Percentiles rank a stretch among this genome's conserved stretches.
Conservation (phyloP, 2,888 invertebrate genomes). For the Eilema griseolum region DNA sequence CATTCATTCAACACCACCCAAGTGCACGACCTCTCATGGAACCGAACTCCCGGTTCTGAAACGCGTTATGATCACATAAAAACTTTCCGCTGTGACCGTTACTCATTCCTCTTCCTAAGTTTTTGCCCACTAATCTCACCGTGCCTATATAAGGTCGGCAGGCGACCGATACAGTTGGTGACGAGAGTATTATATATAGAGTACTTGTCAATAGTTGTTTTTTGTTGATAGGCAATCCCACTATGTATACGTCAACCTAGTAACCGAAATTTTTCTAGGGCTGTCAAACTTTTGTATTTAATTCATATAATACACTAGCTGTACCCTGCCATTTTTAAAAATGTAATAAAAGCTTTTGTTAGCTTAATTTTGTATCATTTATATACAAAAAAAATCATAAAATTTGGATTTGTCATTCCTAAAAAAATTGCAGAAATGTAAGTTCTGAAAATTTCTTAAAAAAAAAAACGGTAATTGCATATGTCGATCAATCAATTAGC, state of each 20-base stretch:
- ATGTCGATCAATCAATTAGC: no score
- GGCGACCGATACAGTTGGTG: conserved; percentile 31
- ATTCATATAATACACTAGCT: no score
- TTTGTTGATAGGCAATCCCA: conserved; percentile 22
- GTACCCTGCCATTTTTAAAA: no score
- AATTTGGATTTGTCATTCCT: no score
- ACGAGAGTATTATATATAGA: conserved; percentile 46
- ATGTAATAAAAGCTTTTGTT: no score
- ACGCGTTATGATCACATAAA: conserved; percentile 12
- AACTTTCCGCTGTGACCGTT: conserved; percentile 12
- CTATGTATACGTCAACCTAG: conserved; percentile 12
- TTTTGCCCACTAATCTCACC: conserved; percentile 40
- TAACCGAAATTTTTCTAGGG: conserved; percentile 18
- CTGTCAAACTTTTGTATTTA: not conserved
- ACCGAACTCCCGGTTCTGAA: conserved; percentile 6
- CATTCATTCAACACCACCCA: not conserved
- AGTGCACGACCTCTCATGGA: not conserved
- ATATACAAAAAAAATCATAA: no score
- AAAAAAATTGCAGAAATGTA: no score
- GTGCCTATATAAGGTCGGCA: conserved; percentile 38
- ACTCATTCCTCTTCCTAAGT: conserved; percentile 29
- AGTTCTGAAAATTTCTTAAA: no score
- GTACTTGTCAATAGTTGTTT: conserved; percentile 37
- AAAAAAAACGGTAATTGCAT: no score
- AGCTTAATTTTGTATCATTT: no score